A percentile compares a stretch with the other conserved stretches of the same genome.
phyloP scores from a whole-genome alignment of 2,888 invertebrate species.

The Lordiphosa fenestrarum region DNA sequence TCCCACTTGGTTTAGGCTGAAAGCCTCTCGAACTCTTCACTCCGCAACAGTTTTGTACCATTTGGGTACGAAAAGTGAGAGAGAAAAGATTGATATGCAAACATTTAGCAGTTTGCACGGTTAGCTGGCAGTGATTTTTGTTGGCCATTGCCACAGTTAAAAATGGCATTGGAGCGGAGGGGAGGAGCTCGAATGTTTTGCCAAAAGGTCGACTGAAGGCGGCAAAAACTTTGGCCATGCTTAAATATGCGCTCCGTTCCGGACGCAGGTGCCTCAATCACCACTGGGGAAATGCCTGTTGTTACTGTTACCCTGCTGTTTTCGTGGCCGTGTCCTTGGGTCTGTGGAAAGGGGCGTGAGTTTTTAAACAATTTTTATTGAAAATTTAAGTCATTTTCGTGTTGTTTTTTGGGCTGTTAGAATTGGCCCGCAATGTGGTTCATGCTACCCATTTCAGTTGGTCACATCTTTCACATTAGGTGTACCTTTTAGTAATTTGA shows the following conservation, averaged over 20 bases:
- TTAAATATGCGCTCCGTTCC: conserved; percentile 61
- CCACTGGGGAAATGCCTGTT: conserved; percentile 18
- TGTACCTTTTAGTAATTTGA: no score
- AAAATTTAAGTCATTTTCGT: no score
- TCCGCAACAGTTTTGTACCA: conserved; percentile 12
- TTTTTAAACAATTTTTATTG: neutral
- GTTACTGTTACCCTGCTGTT: conserved; percentile 3
- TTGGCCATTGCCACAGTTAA: conserved; percentile 2
- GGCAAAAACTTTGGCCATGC: conserved; percentile 44
- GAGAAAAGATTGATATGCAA: conserved; percentile 64
- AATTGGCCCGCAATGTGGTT: no score
- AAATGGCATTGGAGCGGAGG: conserved; percentile 3
- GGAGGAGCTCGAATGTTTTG: neutral
- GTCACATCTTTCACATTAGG: no score
- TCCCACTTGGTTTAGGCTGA: conserved; percentile 59
- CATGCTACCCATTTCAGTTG: no score
- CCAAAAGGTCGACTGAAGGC: conserved; percentile 30
- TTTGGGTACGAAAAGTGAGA: neutral
- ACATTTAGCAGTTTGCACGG: conserved; percentile 63
- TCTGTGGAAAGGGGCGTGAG: neutral
- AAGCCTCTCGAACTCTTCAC: conserved; percentile 22
- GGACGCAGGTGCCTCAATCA: conserved; percentile 55
- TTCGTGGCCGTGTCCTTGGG: neutral
- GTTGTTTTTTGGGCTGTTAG: no score
- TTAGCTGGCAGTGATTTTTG: conserved; percentile 55